Evolutionary conservation across 2,113 vertebrate genomes (phyloP).

Genomic region (Phycodurus eques): DNA sequence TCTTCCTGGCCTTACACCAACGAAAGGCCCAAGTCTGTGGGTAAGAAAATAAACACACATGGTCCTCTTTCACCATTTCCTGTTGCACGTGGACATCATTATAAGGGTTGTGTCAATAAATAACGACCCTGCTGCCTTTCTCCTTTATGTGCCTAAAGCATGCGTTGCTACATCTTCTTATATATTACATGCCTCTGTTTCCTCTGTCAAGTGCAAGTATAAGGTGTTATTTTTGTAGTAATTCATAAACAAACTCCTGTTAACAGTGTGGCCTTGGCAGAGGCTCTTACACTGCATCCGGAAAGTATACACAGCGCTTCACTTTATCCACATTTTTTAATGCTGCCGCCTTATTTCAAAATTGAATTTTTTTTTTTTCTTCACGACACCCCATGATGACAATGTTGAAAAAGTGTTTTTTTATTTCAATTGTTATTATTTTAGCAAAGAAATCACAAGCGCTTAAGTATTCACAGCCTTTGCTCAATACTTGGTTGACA

Average conservation of each 20-base stretch:
- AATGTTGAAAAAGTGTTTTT: background rate
- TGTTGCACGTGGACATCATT: conserved; percentile 3
- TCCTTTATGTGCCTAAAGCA: background rate
- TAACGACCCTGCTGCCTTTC: background rate
- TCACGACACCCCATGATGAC: background rate
- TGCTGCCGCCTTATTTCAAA: background rate
- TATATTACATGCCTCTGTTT: background rate
- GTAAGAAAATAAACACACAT: conserved; percentile 67
- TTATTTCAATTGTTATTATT: too few species aligned
- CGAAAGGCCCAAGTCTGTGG: conserved; percentile 83
- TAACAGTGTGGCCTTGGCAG: background rate
- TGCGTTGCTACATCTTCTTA: background rate
- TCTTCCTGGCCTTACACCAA: conserved; percentile 69
- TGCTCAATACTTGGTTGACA: too few species aligned
- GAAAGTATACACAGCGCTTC: background rate
- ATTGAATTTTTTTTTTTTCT: background rate
- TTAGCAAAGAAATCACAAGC: too few species aligned
- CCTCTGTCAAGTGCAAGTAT: background rate
- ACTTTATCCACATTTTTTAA: background rate
- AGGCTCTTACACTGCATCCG: background rate
- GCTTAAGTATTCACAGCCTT: too few species aligned
- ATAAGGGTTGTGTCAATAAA: conserved; percentile 6
- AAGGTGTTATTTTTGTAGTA: background rate
- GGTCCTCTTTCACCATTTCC: conserved; percentile 6
- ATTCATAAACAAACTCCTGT: background rate